Evolutionary conservation across 2,797 vertebrate genomes (phyloP).

Genomic region (Zenarchopterus dispar): DNA sequence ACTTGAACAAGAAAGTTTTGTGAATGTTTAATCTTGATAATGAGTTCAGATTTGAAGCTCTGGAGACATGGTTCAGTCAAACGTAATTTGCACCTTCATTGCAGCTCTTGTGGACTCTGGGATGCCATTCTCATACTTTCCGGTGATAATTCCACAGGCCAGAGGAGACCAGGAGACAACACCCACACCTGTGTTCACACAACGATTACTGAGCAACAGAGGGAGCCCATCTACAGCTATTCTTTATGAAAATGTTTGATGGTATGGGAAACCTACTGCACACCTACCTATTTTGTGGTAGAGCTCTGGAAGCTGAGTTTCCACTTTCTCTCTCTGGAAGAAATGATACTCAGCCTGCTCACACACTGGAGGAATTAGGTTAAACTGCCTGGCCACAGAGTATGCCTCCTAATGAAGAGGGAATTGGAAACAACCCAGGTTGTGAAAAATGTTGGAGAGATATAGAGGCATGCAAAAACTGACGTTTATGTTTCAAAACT

Average conservation of each 20-base stretch:
- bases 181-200: slow-evolving; percentile 87
- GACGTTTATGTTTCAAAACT: slow-evolving; percentile 19
- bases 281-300: slow-evolving; percentile 96
- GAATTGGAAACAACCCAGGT: slow-evolving; percentile 26
- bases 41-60: not conserved
- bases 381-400: slow-evolving; percentile 97
- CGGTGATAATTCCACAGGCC: slow-evolving; percentile 97
- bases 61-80: not conserved
- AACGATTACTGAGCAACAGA: slow-evolving; percentile 16
- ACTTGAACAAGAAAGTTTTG: not conserved
- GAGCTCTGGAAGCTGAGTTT: slow-evolving; percentile 95
- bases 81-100: slow-evolving; percentile 86
- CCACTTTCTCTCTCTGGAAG: slow-evolving; percentile 98
- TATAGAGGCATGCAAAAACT: slow-evolving; percentile 10
- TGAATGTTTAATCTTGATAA: not conserved
- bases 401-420: slow-evolving; percentile 90
- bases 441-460: slow-evolving; percentile 4
- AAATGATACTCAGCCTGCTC: slow-evolving; percentile 98
- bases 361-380: slow-evolving; percentile 96
- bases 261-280: not conserved
- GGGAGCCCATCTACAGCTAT: not conserved
- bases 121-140: slow-evolving; percentile 95
- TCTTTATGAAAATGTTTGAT: not conserved
- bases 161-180: slow-evolving; percentile 99
- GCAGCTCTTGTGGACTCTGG: slow-evolving; percentile 95